Percentiles rank a stretch among this genome's conserved stretches.
phyloP scores from a whole-genome alignment of 2,797 vertebrate genomes.

The Uromys caudimaculatus region DNA sequence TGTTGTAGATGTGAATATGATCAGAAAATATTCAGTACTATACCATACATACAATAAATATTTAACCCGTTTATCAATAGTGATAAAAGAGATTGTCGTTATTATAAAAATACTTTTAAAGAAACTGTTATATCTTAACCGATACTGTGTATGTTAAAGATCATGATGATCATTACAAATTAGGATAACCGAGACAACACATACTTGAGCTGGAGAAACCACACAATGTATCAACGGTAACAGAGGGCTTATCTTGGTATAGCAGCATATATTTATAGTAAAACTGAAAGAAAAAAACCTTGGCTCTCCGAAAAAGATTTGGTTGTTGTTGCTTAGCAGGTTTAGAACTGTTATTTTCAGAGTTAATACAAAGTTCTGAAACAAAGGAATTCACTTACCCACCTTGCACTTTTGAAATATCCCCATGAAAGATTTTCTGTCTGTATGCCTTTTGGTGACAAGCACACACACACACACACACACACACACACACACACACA shows the following conservation, averaged over 20 bases:
- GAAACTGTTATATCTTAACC: neutral
- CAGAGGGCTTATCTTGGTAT: neutral
- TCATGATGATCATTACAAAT: neutral
- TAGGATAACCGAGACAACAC: neutral
- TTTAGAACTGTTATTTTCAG: neutral
- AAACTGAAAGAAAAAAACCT: neutral
- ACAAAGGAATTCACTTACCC: neutral
- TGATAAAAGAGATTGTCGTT: neutral
- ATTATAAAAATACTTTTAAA: slow-evolving; percentile 29
- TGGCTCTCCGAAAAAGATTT: slow-evolving; percentile 22
- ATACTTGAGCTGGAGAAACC: neutral
- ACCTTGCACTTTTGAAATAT: neutral
- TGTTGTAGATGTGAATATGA: neutral
- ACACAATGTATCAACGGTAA: neutral
- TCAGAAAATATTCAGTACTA: neutral
- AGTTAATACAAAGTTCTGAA: neutral
- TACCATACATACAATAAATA: neutral
- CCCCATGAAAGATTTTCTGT: neutral
- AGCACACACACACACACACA: too few relatives aligned
- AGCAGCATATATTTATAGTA: neutral
- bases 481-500: neutral
- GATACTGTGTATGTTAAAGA: neutral
- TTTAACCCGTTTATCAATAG: slow-evolving; percentile 16
- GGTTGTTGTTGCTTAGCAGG: neutral
- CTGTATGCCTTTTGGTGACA: neutral